phyloP scores from a whole-genome alignment of 1,140 invertebrate species.

The Melanaphis sacchari region DNA sequence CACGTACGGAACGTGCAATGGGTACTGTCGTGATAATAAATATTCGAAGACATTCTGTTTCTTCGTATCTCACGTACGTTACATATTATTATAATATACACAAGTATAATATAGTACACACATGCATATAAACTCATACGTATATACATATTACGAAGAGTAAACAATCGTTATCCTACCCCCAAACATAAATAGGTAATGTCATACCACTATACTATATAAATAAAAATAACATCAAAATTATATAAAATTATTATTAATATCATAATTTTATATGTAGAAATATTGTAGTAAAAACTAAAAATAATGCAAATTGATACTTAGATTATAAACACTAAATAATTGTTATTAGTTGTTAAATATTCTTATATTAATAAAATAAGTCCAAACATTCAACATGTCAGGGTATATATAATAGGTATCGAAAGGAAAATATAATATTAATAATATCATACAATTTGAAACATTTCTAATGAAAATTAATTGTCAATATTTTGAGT shows the following conservation, averaged over 20 bases:
- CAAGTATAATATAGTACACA: neutral
- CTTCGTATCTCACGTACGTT: neutral
- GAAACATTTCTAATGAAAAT: neutral
- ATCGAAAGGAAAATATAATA: neutral
- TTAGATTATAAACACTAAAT: neutral
- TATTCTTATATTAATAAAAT: neutral
- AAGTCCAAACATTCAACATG: neutral
- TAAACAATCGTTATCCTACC: neutral
- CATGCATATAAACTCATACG: neutral
- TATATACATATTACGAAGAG: neutral
- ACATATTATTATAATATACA: neutral
- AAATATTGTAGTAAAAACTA: neutral
- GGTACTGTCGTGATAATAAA: conserved; percentile 13
- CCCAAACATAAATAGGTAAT: neutral
- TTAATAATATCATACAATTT: neutral
- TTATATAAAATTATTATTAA: neutral
- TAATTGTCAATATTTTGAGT: neutral
- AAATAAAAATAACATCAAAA: neutral
- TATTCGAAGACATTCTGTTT: neutral
- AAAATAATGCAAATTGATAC: neutral
- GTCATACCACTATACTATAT: neutral
- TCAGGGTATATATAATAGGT: neutral
- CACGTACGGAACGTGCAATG: neutral
- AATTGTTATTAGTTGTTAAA: neutral
- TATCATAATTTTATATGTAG: neutral